A percentile compares a stretch with the other conserved stretches of the same genome.
phyloP scores from a whole-genome alignment of 2,113 vertebrate species.

The Gobius niger region DNA sequence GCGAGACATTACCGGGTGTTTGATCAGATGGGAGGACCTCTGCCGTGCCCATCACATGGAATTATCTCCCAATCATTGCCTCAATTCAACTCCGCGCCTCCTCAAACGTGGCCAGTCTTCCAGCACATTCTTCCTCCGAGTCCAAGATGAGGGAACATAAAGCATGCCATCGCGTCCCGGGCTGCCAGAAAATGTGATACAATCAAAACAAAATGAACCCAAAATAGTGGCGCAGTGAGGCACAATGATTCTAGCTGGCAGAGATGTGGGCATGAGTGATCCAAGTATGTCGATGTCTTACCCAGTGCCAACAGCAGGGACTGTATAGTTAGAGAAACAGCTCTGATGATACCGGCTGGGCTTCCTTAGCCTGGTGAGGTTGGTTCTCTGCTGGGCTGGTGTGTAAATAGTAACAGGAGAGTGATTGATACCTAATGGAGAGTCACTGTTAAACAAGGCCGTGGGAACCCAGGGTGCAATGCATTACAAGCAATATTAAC shows the following conservation, averaged over 20 bases:
- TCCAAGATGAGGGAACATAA: conserved; percentile 40
- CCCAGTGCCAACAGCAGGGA: too few relatives aligned
- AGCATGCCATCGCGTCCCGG: conserved; percentile 29
- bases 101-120: conserved; percentile 31
- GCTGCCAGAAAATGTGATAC: conserved; percentile 29
- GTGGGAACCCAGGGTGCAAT: too few relatives aligned
- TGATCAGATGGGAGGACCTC: background rate
- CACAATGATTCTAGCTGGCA: conserved; percentile 29
- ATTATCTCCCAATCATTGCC: conserved; percentile 64
- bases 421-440: too few relatives aligned
- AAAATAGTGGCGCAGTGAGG: conserved; percentile 57
- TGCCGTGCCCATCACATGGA: conserved; percentile 60
- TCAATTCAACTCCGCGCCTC: conserved; percentile 52
- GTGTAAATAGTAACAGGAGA: too few relatives aligned
- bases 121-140: conserved; percentile 53
- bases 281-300: background rate
- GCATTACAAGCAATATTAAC: too few relatives aligned
- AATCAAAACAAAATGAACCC: conserved; percentile 48
- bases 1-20: conserved; percentile 1
- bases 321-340: too few relatives aligned
- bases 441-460: too few relatives aligned
- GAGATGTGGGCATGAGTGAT: conserved; percentile 32
- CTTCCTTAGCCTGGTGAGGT: too few relatives aligned
- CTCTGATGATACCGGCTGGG: too few relatives aligned
- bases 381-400: too few relatives aligned